These are phyloP conservation scores for Varroa destructor DNA, from an alignment of 1,140 invertebrate genomes.

Conservation along the genomic window DNA sequence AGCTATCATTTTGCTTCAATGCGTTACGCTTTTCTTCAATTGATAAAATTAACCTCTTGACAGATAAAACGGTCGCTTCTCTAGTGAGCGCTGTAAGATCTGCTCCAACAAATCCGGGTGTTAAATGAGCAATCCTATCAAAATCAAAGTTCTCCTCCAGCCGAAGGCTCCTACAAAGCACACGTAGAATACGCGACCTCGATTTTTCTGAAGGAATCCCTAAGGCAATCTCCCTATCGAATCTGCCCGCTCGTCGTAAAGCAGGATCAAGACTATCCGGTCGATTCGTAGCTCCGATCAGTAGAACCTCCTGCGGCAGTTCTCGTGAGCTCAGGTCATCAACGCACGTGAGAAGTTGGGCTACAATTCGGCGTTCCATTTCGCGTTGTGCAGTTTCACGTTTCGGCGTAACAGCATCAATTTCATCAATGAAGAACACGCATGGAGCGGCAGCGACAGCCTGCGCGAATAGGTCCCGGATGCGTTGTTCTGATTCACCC, in stretches of 20 bases:
- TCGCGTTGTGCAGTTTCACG: conserved; percentile 74
- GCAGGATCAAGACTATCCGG: conserved; percentile 85
- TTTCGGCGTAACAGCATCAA: conserved; percentile 72
- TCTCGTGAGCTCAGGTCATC: conserved; percentile 50
- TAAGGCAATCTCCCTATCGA: conserved; percentile 79
- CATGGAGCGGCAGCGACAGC: conserved; percentile 60
- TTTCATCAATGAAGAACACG: conserved; percentile 84
- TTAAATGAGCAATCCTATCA: conserved; percentile 58
- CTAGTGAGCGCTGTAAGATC: conserved; percentile 73
- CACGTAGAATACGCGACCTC: conserved; percentile 46
- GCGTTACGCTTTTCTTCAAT: neutral
- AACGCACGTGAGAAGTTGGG: conserved; percentile 72
- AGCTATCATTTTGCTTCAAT: neutral
- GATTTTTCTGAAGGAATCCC: conserved; percentile 78
- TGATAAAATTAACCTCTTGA: conserved; percentile 18
- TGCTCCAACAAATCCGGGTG: conserved; percentile 92
- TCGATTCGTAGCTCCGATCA: conserved; percentile 88
- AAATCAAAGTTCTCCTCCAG: conserved; percentile 57
- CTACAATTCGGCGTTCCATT: conserved; percentile 87
- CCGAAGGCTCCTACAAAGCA: conserved; percentile 53
- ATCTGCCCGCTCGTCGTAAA: conserved; percentile 70
- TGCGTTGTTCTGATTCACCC: conserved; percentile 83
- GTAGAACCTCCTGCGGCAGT: conserved; percentile 49
- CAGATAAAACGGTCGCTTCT: conserved; percentile 70
- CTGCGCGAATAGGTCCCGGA: conserved; percentile 75